Evolutionary conservation across 1,140 invertebrate genomes (phyloP), one percentile per base, ranked within the genome.

Genomic region (Gryon sp.): DNA sequence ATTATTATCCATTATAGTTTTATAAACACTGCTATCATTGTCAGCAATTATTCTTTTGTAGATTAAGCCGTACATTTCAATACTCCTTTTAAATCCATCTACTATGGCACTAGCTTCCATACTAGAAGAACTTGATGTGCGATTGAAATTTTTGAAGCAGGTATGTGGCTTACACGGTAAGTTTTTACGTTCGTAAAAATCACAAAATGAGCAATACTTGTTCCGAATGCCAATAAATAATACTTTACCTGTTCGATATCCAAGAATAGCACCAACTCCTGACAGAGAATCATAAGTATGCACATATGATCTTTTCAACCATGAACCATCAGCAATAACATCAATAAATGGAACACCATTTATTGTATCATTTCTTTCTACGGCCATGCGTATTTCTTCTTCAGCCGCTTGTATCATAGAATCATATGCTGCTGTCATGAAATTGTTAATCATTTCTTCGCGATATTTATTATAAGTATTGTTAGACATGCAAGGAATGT

Each of bases 91-190:
- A 69, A 82, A 81, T 2, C 85, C 76, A 78, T 83, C 53, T 57
- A 81, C 43, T 22, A 88, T 82, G 7, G 86, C 83, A 55, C 84
- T 82, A 9, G 80, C 52, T 74, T 88, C 83, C 82, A 87, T 87
- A n/a, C 16, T 3, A 2, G 84, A 84, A 1, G 87, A 86, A 8
- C 36, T 55, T 34, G 14, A 6, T 1, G 26, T 45, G 7, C 41
- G 7, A 26, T 53, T 40, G 63, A 79, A 86, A 41, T 85, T 87
- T 57, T 72, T 72, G 32, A 9, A 76, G 34, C 80, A 81, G 2
- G 12, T 18, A 57, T 82, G 78, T 22, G 41, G 9, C 26, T 24
- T 60, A 32, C 34, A 20, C 19, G 14, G 5, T 11, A 9, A 22
- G 34, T 36, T 22, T 63, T 70, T 65, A 9, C n/a, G n/a, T n/a